Evolutionary conservation across 2,113 vertebrate species (phyloP).

Genomic region (Larimichthys polyactis): DNA sequence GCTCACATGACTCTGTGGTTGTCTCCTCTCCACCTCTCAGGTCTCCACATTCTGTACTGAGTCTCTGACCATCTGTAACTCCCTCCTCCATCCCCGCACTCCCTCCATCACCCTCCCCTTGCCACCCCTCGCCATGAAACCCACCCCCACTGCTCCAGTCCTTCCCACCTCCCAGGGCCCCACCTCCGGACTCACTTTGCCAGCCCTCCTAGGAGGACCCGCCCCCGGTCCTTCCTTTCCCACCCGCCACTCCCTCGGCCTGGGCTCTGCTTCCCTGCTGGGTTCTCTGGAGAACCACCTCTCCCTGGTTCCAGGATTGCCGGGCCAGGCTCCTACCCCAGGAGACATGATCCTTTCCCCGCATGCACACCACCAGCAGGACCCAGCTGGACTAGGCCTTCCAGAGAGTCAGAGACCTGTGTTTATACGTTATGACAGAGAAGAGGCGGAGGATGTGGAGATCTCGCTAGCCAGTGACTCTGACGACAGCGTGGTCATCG

Average conservation of each 20-base stretch:
- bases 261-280: slow-evolving; percentile 76
- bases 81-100: slow-evolving; percentile 87
- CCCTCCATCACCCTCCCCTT: slow-evolving; percentile 86
- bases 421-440: slow-evolving; percentile 92
- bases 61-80: slow-evolving; percentile 70
- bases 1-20: background rate
- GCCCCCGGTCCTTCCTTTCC: slow-evolving; percentile 74
- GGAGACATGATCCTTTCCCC: slow-evolving; percentile 79
- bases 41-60: slow-evolving; percentile 90
- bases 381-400: slow-evolving; percentile 78
- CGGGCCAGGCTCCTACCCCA: slow-evolving; percentile 59
- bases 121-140: slow-evolving; percentile 81
- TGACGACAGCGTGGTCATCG: slow-evolving; percentile 92
- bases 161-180: slow-evolving; percentile 75
- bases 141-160: slow-evolving; percentile 67
- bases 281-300: slow-evolving; percentile 85
- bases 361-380: slow-evolving; percentile 67
- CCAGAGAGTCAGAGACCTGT: slow-evolving; percentile 85
- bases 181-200: slow-evolving; percentile 70
- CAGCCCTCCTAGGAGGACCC: slow-evolving; percentile 77
- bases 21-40: slow-evolving; percentile 66
- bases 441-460: slow-evolving; percentile 90
- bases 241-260: slow-evolving; percentile 72
- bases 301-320: slow-evolving; percentile 77
- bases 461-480: slow-evolving; percentile 93